Evolutionary conservation across 2,888 invertebrate species (phyloP).

Genomic region (Halictus ligatus): DNA sequence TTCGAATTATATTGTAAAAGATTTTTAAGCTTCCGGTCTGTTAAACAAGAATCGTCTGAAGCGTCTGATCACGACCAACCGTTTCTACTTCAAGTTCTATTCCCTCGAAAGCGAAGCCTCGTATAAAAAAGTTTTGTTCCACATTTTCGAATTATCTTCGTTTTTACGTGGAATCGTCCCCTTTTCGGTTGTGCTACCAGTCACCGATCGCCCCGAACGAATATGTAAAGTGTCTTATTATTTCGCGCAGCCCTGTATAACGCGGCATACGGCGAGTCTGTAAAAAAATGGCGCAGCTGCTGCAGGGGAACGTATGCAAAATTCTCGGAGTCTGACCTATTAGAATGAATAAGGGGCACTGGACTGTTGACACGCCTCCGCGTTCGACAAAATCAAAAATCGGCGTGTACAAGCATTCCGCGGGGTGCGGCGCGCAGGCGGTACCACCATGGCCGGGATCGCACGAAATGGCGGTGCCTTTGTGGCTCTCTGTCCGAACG

Average conservation of each 20-base stretch:
- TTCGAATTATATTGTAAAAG: too few relatives aligned
- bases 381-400: constrained; percentile 51
- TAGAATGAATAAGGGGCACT: background rate
- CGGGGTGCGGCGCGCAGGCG: constrained; percentile 52
- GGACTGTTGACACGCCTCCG: constrained; percentile 20
- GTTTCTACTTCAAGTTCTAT: background rate
- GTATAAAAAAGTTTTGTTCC: too few relatives aligned
- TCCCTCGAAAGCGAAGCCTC: background rate
- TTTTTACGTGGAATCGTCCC: background rate
- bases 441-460: constrained; percentile 60
- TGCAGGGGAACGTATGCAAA: background rate
- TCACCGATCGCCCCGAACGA: background rate
- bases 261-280: background rate
- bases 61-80: too few relatives aligned
- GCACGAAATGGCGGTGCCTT: constrained; percentile 77
- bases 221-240: constrained; percentile 2
- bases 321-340: constrained; percentile 4
- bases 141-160: too few relatives aligned
- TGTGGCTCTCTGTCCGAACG: constrained; percentile 73
- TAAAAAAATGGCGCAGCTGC: background rate
- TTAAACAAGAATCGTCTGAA: too few relatives aligned
- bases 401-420: constrained; percentile 55
- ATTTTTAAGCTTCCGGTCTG: too few relatives aligned
- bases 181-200: background rate
- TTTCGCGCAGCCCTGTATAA: background rate